These are phyloP conservation scores for Helicolenus hilgendorfi DNA, from an alignment of 2,797 vertebrate genomes.

Conservation along the genomic window DNA sequence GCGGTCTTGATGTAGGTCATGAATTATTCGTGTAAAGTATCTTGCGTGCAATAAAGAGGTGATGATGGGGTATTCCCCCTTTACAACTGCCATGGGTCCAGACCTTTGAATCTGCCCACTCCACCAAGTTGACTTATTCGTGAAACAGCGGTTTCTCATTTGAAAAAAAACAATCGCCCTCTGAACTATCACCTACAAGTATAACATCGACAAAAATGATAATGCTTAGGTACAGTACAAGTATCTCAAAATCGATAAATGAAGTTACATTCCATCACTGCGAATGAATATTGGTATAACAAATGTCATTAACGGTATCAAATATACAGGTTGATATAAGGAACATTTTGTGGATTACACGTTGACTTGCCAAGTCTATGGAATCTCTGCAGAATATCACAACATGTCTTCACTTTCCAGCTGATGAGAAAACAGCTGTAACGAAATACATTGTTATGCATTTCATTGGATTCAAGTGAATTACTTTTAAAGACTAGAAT, in stretches of 20 bases:
- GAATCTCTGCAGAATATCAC: neutral
- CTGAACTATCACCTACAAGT: neutral
- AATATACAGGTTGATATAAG: neutral
- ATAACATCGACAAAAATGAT: neutral
- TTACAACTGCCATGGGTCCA: neutral
- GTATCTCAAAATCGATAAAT: neutral
- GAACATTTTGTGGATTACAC: neutral
- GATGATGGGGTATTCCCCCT: neutral
- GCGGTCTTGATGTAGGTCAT: neutral
- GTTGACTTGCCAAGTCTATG: neutral
- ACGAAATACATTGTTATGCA: neutral
- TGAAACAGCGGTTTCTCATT: neutral
- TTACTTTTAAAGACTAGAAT: neutral
- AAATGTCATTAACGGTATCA: neutral
- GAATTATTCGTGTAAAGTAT: neutral
- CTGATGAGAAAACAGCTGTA: neutral
- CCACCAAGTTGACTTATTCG: neutral
- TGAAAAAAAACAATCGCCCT: neutral
- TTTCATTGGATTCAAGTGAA: neutral
- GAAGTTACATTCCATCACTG: neutral
- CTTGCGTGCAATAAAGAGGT: neutral
- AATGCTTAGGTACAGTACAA: neutral
- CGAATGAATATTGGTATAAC: neutral
- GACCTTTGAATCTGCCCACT: neutral
- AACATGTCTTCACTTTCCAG: neutral